phyloP scores from a whole-genome alignment of 1,140 invertebrate species.

The Belonocnema kinseyi region DNA sequence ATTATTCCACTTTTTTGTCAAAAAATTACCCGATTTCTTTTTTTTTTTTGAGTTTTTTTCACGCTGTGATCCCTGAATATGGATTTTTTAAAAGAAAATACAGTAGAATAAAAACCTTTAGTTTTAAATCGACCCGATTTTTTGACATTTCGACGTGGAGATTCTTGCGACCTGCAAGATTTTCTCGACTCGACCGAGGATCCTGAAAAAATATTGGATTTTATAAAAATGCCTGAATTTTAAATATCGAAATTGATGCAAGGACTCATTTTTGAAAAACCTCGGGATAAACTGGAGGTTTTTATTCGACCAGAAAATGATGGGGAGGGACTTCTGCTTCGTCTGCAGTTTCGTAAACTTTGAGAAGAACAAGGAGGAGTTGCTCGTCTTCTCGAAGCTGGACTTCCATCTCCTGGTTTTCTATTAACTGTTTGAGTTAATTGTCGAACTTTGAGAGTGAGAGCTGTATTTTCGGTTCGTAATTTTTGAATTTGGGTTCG shows the following conservation, averaged over 20 bases:
- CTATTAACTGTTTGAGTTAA: constrained; percentile 44
- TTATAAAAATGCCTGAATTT: background rate
- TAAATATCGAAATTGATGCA: constrained; percentile 24
- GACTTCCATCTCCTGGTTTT: constrained; percentile 44
- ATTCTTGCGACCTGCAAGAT: constrained; percentile 37
- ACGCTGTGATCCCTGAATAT: too few relatives aligned
- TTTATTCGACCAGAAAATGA: constrained; percentile 51
- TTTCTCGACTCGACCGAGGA: constrained; percentile 49
- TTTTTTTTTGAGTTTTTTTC: too few relatives aligned
- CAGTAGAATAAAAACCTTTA: constrained; percentile 39
- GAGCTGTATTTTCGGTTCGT: constrained; percentile 63
- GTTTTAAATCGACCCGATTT: constrained; percentile 35
- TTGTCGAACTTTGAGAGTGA: constrained; percentile 51
- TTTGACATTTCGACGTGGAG: constrained; percentile 34
- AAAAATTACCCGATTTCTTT: too few relatives aligned
- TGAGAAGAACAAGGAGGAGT: constrained; percentile 43
- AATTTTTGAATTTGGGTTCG: constrained; percentile 67
- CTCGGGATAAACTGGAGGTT: constrained; percentile 54
- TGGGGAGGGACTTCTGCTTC: constrained; percentile 59
- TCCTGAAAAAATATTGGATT: constrained; percentile 36
- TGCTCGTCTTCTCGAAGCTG: constrained; percentile 44
- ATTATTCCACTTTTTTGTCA: too few relatives aligned
- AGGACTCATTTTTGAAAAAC: constrained; percentile 39
- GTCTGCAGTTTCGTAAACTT: constrained; percentile 39
- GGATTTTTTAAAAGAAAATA: background rate